Conservation (phyloP, 2,888 invertebrate genomes). For the Phymatocera aterrima region DNA sequence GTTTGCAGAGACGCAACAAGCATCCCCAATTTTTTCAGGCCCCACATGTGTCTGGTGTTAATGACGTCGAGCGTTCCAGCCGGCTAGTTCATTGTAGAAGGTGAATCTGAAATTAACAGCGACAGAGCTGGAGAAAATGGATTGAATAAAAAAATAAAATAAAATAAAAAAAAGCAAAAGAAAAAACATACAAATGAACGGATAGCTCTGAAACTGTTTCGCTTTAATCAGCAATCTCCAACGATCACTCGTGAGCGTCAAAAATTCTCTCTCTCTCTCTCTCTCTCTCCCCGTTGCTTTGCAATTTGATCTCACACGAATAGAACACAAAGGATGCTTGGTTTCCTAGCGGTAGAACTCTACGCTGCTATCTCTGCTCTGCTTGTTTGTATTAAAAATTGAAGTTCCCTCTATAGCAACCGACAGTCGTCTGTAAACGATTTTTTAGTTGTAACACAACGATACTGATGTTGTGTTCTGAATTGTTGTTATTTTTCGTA, state of each 20-base stretch:
- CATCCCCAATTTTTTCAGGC: background rate
- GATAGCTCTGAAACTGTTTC: slow-evolving; percentile 4
- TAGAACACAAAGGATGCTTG: background rate
- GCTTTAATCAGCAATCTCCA: slow-evolving; percentile 30
- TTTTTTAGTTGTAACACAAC: background rate
- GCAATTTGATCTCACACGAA: slow-evolving; percentile 1
- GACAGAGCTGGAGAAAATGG: background rate
- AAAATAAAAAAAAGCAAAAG: too few relatives aligned
- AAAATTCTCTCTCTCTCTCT: too few relatives aligned
- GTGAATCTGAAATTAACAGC: background rate
- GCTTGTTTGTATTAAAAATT: background rate
- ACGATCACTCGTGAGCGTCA: background rate
- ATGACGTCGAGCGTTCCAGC: background rate
- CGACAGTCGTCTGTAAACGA: background rate
- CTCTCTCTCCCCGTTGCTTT: too few relatives aligned
- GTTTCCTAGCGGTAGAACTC: background rate
- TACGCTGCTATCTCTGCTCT: background rate
- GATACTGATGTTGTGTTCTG: background rate
- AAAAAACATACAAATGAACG: background rate
- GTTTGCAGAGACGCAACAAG: background rate
- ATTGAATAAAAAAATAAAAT: too few relatives aligned
- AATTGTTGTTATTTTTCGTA: background rate
- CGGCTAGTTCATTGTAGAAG: background rate
- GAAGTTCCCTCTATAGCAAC: background rate
- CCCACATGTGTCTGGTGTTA: background rate